Percentiles rank a stretch among this genome's conserved stretches.
phyloP scores from a whole-genome alignment of 2,888 invertebrate genomes.

The Orthosia gracilis region DNA sequence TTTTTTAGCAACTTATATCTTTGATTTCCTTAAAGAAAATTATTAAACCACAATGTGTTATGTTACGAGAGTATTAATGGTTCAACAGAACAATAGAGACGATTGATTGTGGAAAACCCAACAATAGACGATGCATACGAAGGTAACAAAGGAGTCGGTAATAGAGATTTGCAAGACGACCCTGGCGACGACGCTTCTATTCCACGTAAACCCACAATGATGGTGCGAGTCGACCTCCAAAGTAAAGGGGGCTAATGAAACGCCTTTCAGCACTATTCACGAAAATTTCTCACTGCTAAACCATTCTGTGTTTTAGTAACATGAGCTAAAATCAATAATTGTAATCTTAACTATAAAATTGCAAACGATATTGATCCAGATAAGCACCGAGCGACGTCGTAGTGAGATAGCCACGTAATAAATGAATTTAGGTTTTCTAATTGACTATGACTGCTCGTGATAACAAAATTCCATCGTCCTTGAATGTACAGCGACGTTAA shows the following conservation, averaged over 20 bases:
- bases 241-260: constrained; percentile 67
- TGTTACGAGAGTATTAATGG: constrained; percentile 21
- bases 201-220: constrained; percentile 61
- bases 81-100: constrained; percentile 33
- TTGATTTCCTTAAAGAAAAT: constrained; percentile 16
- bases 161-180: constrained; percentile 59
- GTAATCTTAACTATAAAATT: constrained; percentile 20
- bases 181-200: constrained; percentile 57
- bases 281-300: neutral
- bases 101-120: constrained; percentile 25
- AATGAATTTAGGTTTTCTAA: constrained; percentile 8
- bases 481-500: neutral
- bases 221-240: constrained; percentile 66
- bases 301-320: constrained; percentile 13
- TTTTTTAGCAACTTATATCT: neutral
- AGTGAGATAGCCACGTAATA: constrained; percentile 7
- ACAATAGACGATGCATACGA: constrained; percentile 47
- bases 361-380: constrained; percentile 3
- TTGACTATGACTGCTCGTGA: constrained; percentile 2
- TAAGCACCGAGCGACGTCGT: constrained; percentile 8
- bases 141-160: constrained; percentile 58
- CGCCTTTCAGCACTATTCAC: constrained; percentile 28
- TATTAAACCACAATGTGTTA: neutral
- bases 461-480: constrained; percentile 9
- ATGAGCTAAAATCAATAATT: constrained; percentile 1